Conservation (phyloP, 1,140 invertebrate genomes). For the Drosophila pectinifera region DNA sequence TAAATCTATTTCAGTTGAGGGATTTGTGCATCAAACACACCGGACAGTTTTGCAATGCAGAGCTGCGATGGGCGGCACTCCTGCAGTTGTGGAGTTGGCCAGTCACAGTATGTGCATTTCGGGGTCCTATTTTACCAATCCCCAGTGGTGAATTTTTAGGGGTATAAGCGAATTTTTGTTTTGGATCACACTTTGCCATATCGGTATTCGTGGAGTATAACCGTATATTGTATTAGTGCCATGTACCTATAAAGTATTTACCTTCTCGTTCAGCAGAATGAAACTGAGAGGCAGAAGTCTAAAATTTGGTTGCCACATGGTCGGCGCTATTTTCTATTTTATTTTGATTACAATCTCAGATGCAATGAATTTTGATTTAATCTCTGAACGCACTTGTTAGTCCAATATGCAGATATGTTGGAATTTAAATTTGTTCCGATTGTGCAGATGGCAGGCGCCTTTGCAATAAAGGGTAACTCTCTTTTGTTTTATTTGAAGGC, state of each 20-base stretch:
- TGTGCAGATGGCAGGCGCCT: slow-evolving; percentile 26
- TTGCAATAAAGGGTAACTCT: slow-evolving; percentile 12
- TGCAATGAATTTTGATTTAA: slow-evolving; percentile 75
- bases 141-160: slow-evolving; percentile 24
- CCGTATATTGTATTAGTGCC: neutral
- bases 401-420: slow-evolving; percentile 67
- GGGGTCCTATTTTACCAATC: slow-evolving; percentile 12
- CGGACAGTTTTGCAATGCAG: slow-evolving; percentile 76
- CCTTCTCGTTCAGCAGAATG: too few relatives aligned
- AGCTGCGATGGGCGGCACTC: slow-evolving; percentile 37
- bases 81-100: slow-evolving; percentile 44
- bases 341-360: slow-evolving; percentile 72
- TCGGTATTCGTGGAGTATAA: neutral
- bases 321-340: slow-evolving; percentile 25
- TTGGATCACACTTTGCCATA: slow-evolving; percentile 36
- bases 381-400: slow-evolving; percentile 47
- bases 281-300: too few relatives aligned
- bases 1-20: slow-evolving; percentile 83
- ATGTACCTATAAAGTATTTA: slow-evolving; percentile 4
- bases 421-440: slow-evolving; percentile 73
- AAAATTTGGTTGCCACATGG: slow-evolving; percentile 3
- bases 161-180: slow-evolving; percentile 32
- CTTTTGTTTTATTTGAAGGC: slow-evolving; percentile 52
- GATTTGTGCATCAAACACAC: slow-evolving; percentile 80
- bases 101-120: slow-evolving; percentile 64